These are phyloP conservation scores for Drymodes brunneopygia DNA, from an alignment of 2,113 vertebrate species.

Conservation along the genomic window DNA sequence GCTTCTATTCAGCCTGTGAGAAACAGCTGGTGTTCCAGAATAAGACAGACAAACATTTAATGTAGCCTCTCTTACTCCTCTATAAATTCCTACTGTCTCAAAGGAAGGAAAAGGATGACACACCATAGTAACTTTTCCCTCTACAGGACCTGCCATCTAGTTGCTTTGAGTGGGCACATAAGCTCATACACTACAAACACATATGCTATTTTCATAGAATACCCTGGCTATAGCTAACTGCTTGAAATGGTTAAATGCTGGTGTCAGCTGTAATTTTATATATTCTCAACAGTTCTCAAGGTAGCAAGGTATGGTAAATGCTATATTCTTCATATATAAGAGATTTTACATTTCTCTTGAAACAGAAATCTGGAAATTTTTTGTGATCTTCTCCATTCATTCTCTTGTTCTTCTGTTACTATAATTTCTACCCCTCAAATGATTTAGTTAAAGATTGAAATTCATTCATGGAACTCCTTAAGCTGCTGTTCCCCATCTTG, in stretches of 20 bases:
- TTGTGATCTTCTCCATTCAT: not conserved
- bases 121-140: not conserved
- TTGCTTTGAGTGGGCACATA: not conserved
- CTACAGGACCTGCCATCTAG: not conserved
- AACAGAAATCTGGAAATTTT: not conserved
- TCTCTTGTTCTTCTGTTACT: not conserved
- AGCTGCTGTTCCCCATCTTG: not conserved
- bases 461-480: not conserved
- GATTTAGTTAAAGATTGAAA: not conserved
- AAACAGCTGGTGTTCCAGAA: not conserved
- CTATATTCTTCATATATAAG: not conserved
- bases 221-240: not conserved
- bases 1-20: not conserved
- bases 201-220: not conserved
- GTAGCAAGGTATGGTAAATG: not conserved
- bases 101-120: not conserved
- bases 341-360: not conserved
- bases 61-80: not conserved
- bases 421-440: not conserved
- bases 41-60: not conserved
- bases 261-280: not conserved
- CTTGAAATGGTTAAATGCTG: not conserved
- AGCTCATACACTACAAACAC: fast-evolving
- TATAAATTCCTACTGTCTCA: not conserved
- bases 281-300: not conserved